Evolutionary conservation across 1,140 invertebrate genomes (phyloP).

Genomic region (Nephotettix cincticeps): DNA sequence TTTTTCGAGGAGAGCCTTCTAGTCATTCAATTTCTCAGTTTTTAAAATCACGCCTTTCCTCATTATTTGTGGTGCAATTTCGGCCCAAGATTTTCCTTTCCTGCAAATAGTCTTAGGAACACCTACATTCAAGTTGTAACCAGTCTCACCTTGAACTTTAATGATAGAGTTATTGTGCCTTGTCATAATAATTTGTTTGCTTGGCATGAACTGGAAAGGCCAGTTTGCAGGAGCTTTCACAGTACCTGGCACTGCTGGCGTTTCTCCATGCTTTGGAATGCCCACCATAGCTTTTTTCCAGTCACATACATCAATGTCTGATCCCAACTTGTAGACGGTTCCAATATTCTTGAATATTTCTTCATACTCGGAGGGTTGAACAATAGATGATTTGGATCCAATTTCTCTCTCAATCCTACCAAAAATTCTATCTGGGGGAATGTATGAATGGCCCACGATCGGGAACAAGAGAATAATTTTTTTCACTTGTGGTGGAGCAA

Average conservation of each 20-base stretch:
- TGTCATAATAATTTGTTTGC: slow-evolving; percentile 28
- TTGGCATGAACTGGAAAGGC: slow-evolving; percentile 28
- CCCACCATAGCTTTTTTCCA: slow-evolving; percentile 19
- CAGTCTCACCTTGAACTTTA: slow-evolving; percentile 11
- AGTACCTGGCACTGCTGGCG: not conserved
- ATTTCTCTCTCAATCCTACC: slow-evolving; percentile 38
- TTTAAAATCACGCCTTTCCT: too few relatives aligned
- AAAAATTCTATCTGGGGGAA: slow-evolving; percentile 43
- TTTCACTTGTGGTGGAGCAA: slow-evolving; percentile 31
- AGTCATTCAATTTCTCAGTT: slow-evolving; percentile 24
- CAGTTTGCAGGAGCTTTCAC: slow-evolving; percentile 20
- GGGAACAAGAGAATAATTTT: slow-evolving; percentile 42
- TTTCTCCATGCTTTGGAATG: too few relatives aligned
- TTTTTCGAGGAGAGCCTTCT: slow-evolving; percentile 25
- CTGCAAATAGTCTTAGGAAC: too few relatives aligned
- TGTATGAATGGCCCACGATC: slow-evolving; percentile 41
- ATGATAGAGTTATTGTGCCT: not conserved
- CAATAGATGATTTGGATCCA: slow-evolving; percentile 34
- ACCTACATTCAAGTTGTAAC: slow-evolving; percentile 28
- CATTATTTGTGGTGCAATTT: too few relatives aligned
- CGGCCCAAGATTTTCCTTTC: too few relatives aligned
- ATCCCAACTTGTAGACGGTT: too few relatives aligned
- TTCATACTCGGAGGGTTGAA: slow-evolving; percentile 18
- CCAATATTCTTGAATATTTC: slow-evolving; percentile 9
- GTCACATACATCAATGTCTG: slow-evolving; percentile 18